These are phyloP conservation scores for Pilophorus perplexus DNA, from an alignment of 2,888 invertebrate genomes.

Conservation along the genomic window DNA sequence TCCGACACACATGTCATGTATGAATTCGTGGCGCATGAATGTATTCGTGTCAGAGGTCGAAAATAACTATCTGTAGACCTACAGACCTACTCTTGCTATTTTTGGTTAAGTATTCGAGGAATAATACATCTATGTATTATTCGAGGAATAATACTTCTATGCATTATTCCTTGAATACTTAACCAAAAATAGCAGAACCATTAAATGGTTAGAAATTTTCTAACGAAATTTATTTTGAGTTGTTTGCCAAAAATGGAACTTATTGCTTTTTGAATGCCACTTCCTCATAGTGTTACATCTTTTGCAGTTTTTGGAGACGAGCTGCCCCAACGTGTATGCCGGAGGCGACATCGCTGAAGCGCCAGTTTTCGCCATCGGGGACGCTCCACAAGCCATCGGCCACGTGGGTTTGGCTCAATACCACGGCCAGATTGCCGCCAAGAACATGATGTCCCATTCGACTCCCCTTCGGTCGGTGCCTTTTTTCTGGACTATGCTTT, in stretches of 20 bases:
- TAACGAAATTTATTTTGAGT: too few relatives aligned
- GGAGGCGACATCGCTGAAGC: constrained; percentile 92
- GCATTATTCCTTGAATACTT: too few relatives aligned
- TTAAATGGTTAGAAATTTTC: too few relatives aligned
- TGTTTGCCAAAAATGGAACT: background rate
- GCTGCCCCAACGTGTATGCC: constrained; percentile 73
- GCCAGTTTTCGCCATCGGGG: constrained; percentile 67
- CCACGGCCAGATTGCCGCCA: constrained; percentile 83
- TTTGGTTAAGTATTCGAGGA: too few relatives aligned
- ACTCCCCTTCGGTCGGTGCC: constrained; percentile 71
- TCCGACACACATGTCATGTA: too few relatives aligned
- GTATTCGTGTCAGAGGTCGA: too few relatives aligned
- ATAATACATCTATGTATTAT: too few relatives aligned
- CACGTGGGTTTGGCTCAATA: constrained; percentile 90
- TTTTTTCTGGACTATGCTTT: constrained; percentile 90
- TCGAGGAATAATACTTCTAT: too few relatives aligned
- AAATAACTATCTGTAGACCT: too few relatives aligned
- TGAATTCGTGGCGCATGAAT: too few relatives aligned
- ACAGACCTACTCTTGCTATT: too few relatives aligned
- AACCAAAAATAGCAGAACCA: too few relatives aligned
- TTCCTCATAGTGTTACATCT: background rate
- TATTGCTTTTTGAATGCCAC: background rate
- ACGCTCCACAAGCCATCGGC: constrained; percentile 70
- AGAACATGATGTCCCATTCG: constrained; percentile 73
- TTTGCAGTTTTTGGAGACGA: constrained; percentile 70